A percentile compares a stretch with the other conserved stretches of the same genome.
Evolutionary conservation across 2,797 vertebrate species (phyloP).

Genomic region (Alosa sapidissima): DNA sequence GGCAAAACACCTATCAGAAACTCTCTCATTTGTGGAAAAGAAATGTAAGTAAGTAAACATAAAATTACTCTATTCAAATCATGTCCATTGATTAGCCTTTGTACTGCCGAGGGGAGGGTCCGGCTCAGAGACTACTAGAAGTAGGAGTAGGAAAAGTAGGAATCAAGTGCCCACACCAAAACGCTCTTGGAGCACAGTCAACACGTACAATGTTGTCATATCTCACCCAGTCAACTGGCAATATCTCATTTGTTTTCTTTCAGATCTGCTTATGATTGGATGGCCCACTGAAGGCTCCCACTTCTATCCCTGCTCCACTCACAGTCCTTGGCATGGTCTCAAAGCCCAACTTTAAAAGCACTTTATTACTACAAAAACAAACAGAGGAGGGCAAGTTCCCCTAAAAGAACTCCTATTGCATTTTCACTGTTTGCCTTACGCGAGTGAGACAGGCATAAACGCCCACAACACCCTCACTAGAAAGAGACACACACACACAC

Average conservation of each 20-base stretch:
- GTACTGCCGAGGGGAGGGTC: not conserved
- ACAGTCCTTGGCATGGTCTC: not conserved
- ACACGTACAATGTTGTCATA: constrained; percentile 16
- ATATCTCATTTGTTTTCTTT: not conserved
- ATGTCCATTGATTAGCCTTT: not conserved
- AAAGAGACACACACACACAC: not conserved
- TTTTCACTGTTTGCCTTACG: constrained; percentile 7
- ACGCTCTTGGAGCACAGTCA: not conserved
- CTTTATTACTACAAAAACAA: constrained; percentile 25
- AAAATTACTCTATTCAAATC: not conserved
- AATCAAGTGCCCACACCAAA: not conserved
- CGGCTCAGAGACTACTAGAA: not conserved
- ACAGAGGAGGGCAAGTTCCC: constrained; percentile 15
- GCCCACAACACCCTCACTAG: not conserved
- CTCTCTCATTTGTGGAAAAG: not conserved
- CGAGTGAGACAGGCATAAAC: not conserved
- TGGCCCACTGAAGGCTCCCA: not conserved
- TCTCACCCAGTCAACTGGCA: constrained; percentile 18
- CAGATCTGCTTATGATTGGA: not conserved
- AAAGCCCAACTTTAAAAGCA: constrained; percentile 21
- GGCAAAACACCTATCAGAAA: not conserved
- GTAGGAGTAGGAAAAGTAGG: too few relatives aligned
- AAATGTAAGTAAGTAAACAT: not conserved
- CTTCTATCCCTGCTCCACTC: not conserved
- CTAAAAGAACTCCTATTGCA: constrained; percentile 5